These are phyloP conservation scores for Enteromius paludinosus DNA, from an alignment of 2,797 vertebrate genomes.

Conservation along the genomic window DNA sequence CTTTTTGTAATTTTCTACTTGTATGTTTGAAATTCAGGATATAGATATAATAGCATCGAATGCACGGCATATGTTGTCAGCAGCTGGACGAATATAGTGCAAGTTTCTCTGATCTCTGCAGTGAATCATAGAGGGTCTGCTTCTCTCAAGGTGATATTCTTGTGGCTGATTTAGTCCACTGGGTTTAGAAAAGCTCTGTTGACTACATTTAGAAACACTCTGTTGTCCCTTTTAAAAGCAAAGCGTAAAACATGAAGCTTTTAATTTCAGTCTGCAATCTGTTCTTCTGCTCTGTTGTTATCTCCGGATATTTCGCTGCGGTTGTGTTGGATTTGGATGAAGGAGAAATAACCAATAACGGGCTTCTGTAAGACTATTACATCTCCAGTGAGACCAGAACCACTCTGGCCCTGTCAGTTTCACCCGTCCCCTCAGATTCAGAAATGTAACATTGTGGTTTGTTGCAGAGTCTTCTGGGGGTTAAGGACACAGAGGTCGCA, in stretches of 20 bases:
- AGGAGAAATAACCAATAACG: conserved; percentile 23
- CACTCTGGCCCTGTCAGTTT: conserved; percentile 55
- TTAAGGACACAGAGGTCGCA: conserved; percentile 63
- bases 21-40: background rate
- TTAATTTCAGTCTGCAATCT: conserved; percentile 24
- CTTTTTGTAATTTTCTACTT: background rate
- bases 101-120: conserved; percentile 12
- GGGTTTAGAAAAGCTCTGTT: conserved; percentile 31
- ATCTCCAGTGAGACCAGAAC: background rate
- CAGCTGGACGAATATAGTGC: background rate
- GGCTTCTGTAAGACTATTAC: conserved; percentile 6
- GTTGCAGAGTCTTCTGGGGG: conserved; percentile 64
- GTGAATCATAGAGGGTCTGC: background rate
- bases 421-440: conserved; percentile 56
- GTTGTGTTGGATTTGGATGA: conserved; percentile 28
- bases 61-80: conserved; percentile 1
- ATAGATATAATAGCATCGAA: background rate
- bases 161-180: conserved; percentile 33
- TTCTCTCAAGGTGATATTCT: conserved; percentile 11
- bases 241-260: conserved; percentile 18
- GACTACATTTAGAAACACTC: conserved; percentile 22
- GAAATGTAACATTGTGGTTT: conserved; percentile 66
- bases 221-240: conserved; percentile 11
- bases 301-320: conserved; percentile 16
- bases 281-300: background rate